These are phyloP conservation scores for Podargus strigoides DNA, from an alignment of 2,797 vertebrate species.

Conservation along the genomic window DNA sequence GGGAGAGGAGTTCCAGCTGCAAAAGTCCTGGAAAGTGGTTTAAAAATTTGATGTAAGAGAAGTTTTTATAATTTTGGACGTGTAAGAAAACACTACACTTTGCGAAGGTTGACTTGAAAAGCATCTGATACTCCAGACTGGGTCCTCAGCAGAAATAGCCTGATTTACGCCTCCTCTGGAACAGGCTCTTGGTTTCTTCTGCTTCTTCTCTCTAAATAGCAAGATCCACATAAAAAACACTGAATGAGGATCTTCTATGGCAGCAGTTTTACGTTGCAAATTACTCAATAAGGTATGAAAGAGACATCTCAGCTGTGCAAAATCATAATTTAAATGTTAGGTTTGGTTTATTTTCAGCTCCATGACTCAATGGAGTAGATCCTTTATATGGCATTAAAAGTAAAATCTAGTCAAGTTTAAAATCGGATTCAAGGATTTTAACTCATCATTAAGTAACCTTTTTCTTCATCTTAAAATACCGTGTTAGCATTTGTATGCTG, in stretches of 20 bases:
- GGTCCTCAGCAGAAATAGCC: conserved; percentile 17
- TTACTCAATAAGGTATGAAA: conserved; percentile 73
- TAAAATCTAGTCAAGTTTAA: conserved; percentile 65
- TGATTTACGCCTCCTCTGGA: conserved; percentile 17
- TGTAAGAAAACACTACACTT: conserved; percentile 41
- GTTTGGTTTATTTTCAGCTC: conserved; percentile 74
- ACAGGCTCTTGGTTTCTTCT: conserved; percentile 19
- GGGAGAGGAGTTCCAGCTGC: neutral
- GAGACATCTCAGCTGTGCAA: conserved; percentile 62
- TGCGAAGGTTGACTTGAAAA: conserved; percentile 56
- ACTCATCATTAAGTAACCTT: neutral
- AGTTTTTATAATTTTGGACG: conserved; percentile 4
- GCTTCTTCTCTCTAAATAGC: conserved; percentile 63
- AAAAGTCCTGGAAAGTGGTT: neutral
- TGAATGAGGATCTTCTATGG: conserved; percentile 64
- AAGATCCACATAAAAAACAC: conserved; percentile 67
- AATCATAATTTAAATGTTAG: conserved; percentile 72
- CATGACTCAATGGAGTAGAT: conserved; percentile 67
- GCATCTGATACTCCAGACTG: conserved; percentile 36
- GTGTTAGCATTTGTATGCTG: neutral
- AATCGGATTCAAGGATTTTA: conserved; percentile 34
- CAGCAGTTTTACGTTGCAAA: conserved; percentile 67
- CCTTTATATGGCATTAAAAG: conserved; percentile 39
- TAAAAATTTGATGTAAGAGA: neutral
- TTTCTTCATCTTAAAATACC: neutral